Conservation (phyloP, 2,797 vertebrate species). For the Crocodylus rhombifer region DNA sequence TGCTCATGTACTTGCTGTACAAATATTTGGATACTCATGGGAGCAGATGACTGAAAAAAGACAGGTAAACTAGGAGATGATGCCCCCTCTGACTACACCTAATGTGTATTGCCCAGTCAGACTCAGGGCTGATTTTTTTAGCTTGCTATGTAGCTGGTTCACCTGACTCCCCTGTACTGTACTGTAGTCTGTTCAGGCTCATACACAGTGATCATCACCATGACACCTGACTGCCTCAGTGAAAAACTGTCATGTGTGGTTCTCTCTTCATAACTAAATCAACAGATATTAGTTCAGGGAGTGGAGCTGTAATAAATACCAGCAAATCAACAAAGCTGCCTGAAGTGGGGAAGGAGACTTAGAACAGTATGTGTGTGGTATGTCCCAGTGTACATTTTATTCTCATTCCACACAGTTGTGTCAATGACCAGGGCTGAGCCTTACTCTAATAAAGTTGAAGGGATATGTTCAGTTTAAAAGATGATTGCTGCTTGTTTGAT, state of each 20-base stretch:
- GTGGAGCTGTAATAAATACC: neutral
- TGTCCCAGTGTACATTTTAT: fast-evolving
- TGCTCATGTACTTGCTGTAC: neutral
- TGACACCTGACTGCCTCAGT: fast-evolving
- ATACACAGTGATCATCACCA: neutral
- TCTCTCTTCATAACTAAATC: neutral
- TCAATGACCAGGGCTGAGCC: neutral
- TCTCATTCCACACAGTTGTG: neutral
- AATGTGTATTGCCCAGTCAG: neutral
- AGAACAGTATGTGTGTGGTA: neutral
- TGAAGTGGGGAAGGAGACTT: fast-evolving
- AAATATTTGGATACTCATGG: neutral
- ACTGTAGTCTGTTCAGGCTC: neutral
- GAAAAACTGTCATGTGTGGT: fast-evolving
- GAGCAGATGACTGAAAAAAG: neutral
- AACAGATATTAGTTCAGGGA: neutral
- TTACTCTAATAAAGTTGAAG: neutral
- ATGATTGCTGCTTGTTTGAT: slow-evolving; percentile 12
- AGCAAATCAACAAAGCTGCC: neutral
- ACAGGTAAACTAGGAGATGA: neutral
- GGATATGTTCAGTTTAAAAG: neutral
- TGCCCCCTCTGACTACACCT: neutral
- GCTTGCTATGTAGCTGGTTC: neutral
- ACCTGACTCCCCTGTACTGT: neutral
- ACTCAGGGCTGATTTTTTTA: neutral